Conservation (phyloP, 2,888 invertebrate species). For the Heliconius ethilla region DNA sequence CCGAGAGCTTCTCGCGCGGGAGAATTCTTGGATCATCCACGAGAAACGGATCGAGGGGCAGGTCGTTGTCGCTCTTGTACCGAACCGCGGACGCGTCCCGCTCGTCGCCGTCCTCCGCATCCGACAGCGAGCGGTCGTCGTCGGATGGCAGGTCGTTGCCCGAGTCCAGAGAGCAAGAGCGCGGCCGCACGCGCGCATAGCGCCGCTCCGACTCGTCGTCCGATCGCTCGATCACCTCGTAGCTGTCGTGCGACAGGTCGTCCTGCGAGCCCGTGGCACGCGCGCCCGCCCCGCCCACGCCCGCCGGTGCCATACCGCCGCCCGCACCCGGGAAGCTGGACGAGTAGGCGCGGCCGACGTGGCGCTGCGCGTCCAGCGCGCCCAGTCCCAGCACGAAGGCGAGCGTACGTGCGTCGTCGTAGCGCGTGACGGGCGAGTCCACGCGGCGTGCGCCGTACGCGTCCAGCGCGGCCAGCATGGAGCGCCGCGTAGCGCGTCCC, state of each 20-base stretch:
- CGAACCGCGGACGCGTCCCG: conserved; percentile 83
- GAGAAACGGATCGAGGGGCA: conserved; percentile 89
- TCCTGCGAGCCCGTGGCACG: conserved; percentile 89
- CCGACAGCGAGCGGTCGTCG: conserved; percentile 84
- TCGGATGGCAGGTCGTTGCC: conserved; percentile 89
- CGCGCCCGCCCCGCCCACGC: conserved; percentile 85
- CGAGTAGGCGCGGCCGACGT: conserved; percentile 89
- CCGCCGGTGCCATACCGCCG: conserved; percentile 87
- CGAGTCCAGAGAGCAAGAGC: conserved; percentile 89
- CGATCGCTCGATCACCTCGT: conserved; percentile 91
- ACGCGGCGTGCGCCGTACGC: conserved; percentile 73
- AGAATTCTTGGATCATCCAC: conserved; percentile 89
- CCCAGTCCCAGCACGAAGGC: conserved; percentile 82
- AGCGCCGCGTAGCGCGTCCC: conserved; percentile 83
- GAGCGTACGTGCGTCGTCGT: conserved; percentile 84
- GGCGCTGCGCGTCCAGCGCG: conserved; percentile 84
- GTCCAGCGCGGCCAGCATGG: conserved; percentile 66
- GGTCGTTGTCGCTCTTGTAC: conserved; percentile 85
- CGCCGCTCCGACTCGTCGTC: conserved; percentile 81
- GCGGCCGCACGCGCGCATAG: conserved; percentile 70
- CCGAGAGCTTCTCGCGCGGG: conserved; percentile 86
- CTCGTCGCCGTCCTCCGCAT: conserved; percentile 79
- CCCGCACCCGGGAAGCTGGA: conserved; percentile 93
- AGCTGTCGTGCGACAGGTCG: conserved; percentile 93
- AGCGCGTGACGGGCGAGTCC: conserved; percentile 88